Evolutionary conservation across 2,888 invertebrate species (phyloP).

Genomic region (Rutpela maculata): DNA sequence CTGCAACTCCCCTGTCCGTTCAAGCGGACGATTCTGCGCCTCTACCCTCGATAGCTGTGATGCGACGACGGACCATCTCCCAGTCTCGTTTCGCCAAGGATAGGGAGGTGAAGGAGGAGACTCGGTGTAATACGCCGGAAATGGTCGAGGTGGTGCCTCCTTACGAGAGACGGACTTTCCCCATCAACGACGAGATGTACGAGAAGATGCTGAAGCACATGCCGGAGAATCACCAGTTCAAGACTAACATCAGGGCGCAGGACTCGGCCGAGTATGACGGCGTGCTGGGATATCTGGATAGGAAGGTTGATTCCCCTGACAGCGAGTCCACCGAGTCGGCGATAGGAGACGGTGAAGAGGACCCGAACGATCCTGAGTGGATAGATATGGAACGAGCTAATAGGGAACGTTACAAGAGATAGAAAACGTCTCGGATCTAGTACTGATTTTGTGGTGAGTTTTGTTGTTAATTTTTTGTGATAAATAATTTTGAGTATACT

Average conservation of each 20-base stretch:
- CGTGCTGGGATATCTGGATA: slow-evolving; percentile 51
- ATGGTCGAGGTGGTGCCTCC: slow-evolving; percentile 78
- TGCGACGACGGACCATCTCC: slow-evolving; percentile 75
- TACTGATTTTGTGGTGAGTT: slow-evolving; percentile 28
- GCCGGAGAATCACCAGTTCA: slow-evolving; percentile 79
- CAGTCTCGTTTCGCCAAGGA: slow-evolving; percentile 73
- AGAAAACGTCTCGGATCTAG: slow-evolving; percentile 49
- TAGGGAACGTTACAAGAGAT: slow-evolving; percentile 71
- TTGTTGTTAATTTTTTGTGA: background rate
- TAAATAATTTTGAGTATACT: background rate
- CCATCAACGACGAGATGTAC: slow-evolving; percentile 82
- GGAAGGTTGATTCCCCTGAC: slow-evolving; percentile 66
- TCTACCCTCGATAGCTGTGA: slow-evolving; percentile 65
- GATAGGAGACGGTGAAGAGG: slow-evolving; percentile 82
- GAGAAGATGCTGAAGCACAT: slow-evolving; percentile 82
- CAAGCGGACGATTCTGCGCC: slow-evolving; percentile 53
- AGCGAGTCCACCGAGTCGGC: slow-evolving; percentile 78
- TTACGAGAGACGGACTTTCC: slow-evolving; percentile 85
- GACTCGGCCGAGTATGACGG: slow-evolving; percentile 49
- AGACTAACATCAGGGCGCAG: slow-evolving; percentile 68
- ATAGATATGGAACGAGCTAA: slow-evolving; percentile 72
- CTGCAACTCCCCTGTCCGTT: slow-evolving; percentile 74
- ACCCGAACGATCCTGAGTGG: slow-evolving; percentile 93
- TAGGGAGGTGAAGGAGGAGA: slow-evolving; percentile 60
- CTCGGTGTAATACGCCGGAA: slow-evolving; percentile 64